These are phyloP conservation scores for Bradypus variegatus DNA, from an alignment of 2,797 vertebrate genomes.

Conservation along the genomic window DNA sequence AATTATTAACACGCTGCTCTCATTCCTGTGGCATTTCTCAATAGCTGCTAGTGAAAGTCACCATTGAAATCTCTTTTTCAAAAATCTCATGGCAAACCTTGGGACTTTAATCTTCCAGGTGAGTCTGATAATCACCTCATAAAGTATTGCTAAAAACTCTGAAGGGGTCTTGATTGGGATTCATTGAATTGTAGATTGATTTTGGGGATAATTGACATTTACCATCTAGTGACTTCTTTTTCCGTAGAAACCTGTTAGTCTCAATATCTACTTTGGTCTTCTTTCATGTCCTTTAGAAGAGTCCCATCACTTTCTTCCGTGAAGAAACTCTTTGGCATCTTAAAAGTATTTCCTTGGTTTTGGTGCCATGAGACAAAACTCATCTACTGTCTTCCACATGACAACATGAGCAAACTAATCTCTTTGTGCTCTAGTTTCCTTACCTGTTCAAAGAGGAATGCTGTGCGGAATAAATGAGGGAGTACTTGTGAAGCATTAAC, in stretches of 20 bases:
- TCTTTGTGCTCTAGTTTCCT: not conserved
- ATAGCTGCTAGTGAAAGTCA: not conserved
- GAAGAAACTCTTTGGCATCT: not conserved
- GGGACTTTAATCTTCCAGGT: constrained; percentile 16
- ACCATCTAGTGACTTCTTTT: not conserved
- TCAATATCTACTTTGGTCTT: not conserved
- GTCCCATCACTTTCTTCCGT: not conserved
- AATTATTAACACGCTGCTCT: not conserved
- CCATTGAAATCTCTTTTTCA: not conserved
- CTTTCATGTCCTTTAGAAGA: not conserved
- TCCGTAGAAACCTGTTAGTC: not conserved
- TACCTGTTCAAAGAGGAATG: not conserved
- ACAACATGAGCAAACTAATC: not conserved
- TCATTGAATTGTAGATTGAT: constrained; percentile 32
- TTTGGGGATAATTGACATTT: not conserved
- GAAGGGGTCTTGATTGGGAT: constrained; percentile 18
- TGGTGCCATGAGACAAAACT: not conserved
- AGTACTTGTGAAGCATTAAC: not conserved
- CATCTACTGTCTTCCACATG: not conserved
- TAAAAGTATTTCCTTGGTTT: constrained; percentile 13
- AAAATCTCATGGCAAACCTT: not conserved
- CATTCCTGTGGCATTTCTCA: not conserved
- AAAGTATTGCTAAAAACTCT: constrained; percentile 21
- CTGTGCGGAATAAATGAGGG: not conserved
- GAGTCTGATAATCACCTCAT: constrained; percentile 14